Evolutionary conservation across 2,888 invertebrate species (phyloP).

Genomic region (Ephialtes manifestator): DNA sequence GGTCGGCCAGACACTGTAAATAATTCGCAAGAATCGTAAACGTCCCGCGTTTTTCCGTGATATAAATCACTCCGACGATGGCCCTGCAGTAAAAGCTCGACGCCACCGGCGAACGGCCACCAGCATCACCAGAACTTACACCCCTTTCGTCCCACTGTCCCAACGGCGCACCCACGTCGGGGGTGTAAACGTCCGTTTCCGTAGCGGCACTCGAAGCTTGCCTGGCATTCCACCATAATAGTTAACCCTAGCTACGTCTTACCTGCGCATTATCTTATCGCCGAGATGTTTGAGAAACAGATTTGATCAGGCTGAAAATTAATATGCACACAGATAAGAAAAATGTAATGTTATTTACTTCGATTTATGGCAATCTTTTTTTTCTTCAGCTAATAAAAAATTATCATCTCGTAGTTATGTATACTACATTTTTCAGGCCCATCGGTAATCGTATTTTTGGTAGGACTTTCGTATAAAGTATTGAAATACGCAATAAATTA

Average conservation of each 20-base stretch:
- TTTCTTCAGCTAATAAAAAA: too few relatives aligned
- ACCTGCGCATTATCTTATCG: background rate
- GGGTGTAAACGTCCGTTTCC: slow-evolving; percentile 74
- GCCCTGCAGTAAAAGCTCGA: slow-evolving; percentile 75
- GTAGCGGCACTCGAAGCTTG: slow-evolving; percentile 42
- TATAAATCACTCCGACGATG: slow-evolving; percentile 78
- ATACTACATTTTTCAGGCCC: too few relatives aligned
- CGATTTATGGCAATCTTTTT: too few relatives aligned
- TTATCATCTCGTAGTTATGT: too few relatives aligned
- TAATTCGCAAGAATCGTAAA: slow-evolving; percentile 82
- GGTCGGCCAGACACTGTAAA: slow-evolving; percentile 76
- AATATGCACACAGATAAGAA: slow-evolving; percentile 4
- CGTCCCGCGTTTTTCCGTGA: slow-evolving; percentile 78
- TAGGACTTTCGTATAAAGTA: too few relatives aligned
- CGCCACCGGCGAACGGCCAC: slow-evolving; percentile 43
- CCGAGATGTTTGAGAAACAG: background rate
- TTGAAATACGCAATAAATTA: too few relatives aligned
- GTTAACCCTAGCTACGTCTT: background rate
- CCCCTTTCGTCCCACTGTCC: slow-evolving; percentile 33
- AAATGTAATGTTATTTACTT: background rate
- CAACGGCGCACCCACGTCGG: slow-evolving; percentile 39
- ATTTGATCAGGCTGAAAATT: slow-evolving; percentile 16
- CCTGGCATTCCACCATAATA: background rate
- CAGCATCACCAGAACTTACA: slow-evolving; percentile 47
- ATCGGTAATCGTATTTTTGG: too few relatives aligned